Evolutionary conservation across 2,888 invertebrate genomes (phyloP).

Genomic region (Ichneumon xanthorius): DNA sequence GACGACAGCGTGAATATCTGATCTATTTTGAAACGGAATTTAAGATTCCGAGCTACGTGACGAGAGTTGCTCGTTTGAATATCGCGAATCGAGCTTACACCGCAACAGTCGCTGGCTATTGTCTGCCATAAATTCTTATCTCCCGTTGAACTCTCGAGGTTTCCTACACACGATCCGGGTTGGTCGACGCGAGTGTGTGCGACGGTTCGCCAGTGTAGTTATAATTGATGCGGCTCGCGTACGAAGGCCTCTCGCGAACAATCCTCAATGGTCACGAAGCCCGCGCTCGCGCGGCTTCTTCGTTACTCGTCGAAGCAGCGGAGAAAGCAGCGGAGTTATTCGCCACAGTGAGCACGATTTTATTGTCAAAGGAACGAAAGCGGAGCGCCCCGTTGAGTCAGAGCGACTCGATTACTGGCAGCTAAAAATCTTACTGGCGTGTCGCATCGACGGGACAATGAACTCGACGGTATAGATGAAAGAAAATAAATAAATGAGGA

Average conservation of each 20-base stretch:
- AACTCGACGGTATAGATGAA: not conserved
- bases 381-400: conserved; percentile 48
- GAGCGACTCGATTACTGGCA: conserved; percentile 3
- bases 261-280: conserved; percentile 47
- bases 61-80: not conserved
- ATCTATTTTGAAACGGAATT: not conserved
- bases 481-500: not conserved
- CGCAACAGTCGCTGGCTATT: conserved; percentile 23
- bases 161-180: conserved; percentile 17
- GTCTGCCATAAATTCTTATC: conserved; percentile 50
- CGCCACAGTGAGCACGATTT: conserved; percentile 57
- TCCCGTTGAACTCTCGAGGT: conserved; percentile 23
- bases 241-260: conserved; percentile 41
- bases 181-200: conserved; percentile 5
- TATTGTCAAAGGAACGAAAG: conserved; percentile 66
- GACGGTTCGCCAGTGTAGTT: not conserved
- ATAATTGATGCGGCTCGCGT: conserved; percentile 60
- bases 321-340: conserved; percentile 58
- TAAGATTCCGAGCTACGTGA: not conserved
- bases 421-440: not conserved
- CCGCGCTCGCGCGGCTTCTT: conserved; percentile 17
- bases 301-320: conserved; percentile 44
- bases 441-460: conserved; percentile 2
- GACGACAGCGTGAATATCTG: too few relatives aligned
- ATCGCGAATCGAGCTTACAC: conserved; percentile 2